phyloP scores from a whole-genome alignment of 2,888 invertebrate genomes.

The Lamellibrachia columna region DNA sequence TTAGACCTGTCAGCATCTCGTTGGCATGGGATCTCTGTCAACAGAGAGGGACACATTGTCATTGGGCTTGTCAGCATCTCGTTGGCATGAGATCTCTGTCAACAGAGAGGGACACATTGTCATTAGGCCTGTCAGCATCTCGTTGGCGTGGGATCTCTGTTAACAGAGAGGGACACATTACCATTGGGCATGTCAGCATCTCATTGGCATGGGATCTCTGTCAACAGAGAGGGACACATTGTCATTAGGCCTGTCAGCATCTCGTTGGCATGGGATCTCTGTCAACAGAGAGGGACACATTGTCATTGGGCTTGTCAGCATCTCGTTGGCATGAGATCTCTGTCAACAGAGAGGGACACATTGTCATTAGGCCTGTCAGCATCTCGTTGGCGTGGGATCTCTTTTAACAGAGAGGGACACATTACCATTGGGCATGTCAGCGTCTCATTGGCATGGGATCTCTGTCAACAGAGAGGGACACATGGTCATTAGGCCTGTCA shows the following conservation, averaged over 20 bases:
- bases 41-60: neutral
- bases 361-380: neutral
- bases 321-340: constrained; percentile 61
- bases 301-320: neutral
- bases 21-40: constrained; percentile 63
- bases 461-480: constrained; percentile 42
- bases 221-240: constrained; percentile 23
- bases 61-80: neutral
- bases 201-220: constrained; percentile 71
- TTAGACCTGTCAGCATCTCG: too few species aligned
- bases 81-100: constrained; percentile 63
- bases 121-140: neutral
- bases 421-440: neutral
- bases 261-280: constrained; percentile 63
- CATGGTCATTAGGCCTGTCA: neutral
- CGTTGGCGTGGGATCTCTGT: constrained; percentile 63
- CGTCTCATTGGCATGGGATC: constrained; percentile 59
- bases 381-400: constrained; percentile 60
- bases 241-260: neutral
- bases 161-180: neutral
- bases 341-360: constrained; percentile 35
- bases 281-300: neutral
- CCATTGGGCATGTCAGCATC: constrained; percentile 69
- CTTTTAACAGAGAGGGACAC: constrained; percentile 40
- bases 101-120: neutral